Evolutionary conservation across 1,140 invertebrate genomes (phyloP), one percentile per base, ranked within the genome.

Genomic region (Drosophila burlai): DNA sequence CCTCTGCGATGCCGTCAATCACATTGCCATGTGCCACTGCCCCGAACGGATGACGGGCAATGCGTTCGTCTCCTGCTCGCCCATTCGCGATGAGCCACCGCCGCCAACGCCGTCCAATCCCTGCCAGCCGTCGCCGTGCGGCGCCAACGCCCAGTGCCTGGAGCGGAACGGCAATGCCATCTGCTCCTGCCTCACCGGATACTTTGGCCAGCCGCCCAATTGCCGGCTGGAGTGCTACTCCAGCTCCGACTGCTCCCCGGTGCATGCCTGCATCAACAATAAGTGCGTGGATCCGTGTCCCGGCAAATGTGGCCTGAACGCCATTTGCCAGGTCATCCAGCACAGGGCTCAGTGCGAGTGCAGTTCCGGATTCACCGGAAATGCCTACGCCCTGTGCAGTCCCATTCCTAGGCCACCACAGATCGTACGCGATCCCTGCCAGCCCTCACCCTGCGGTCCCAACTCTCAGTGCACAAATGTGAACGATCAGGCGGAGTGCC

Each of bases 211-310:
- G 69, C 96, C 96, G 34, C 96, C 96, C 18, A 94, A 94, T 66
- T 97, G 97, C 83, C 94, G 96, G 72, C 95, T 96, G 24, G 96
- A 97, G 91, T 97, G 96, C 93, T 94, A 96, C 52, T 94, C 96
- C 7, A 97, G 96, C 91, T 95, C 95, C 13, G 96, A 97, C 93
- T 96, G 96, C 93, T 93, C 95, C 47, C 91, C 94, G 13, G 95
- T 95, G 66, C 94, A 95, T 84, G 96, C 96, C 2, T 97, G 97
- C 87, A 94, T 96, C 21, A 96, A 96, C 92, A 95, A 97, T 82
- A 96, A 96, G 93, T 97, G 97, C 87, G 93, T 94, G 40, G 95
- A 97, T 90, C 96, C 97, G n/a, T 97, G 97, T 73, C 94, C 95
- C 15, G 96, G 96, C 62, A 95, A 95, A 15, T 98, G 97, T 93